These are phyloP conservation scores for Caenorhabditis imperialis DNA, from an alignment of 2,888 invertebrate genomes.

Conservation along the genomic window DNA sequence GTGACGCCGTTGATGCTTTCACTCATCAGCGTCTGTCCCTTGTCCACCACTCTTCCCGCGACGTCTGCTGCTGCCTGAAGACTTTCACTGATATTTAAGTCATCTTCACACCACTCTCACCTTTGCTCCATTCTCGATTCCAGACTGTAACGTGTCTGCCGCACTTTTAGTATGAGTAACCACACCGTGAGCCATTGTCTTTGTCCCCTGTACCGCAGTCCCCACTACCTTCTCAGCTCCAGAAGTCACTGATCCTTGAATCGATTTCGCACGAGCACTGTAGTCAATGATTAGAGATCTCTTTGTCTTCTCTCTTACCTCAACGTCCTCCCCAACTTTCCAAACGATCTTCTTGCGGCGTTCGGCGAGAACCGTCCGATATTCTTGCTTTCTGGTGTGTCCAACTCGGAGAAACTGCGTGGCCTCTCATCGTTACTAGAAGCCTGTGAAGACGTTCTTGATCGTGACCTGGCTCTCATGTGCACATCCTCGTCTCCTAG, in stretches of 20 bases:
- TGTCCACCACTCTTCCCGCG: conserved; percentile 61
- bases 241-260: conserved; percentile 74
- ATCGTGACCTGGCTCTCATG: conserved; percentile 34
- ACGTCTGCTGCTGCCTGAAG: conserved; percentile 54
- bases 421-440: conserved; percentile 59
- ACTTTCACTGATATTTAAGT: conserved; percentile 12
- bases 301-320: conserved; percentile 55
- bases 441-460: conserved; percentile 42
- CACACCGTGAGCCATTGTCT: conserved; percentile 76
- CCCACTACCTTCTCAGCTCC: conserved; percentile 73
- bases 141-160: conserved; percentile 75
- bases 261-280: conserved; percentile 72
- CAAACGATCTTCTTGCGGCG: conserved; percentile 74
- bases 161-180: conserved; percentile 78
- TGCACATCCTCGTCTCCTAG: conserved; percentile 46
- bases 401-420: conserved; percentile 67
- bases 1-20: conserved; percentile 62
- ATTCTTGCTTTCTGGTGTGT: conserved; percentile 59
- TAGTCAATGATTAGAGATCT: not conserved
- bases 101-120: conserved; percentile 17
- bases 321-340: conserved; percentile 74
- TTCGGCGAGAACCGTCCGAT: conserved; percentile 72
- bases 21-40: conserved; percentile 59
- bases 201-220: conserved; percentile 72
- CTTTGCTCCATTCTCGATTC: conserved; percentile 76